Base-by-base conservation (phyloP, 2,113 vertebrate species). In the Ailurus styani region DNA sequence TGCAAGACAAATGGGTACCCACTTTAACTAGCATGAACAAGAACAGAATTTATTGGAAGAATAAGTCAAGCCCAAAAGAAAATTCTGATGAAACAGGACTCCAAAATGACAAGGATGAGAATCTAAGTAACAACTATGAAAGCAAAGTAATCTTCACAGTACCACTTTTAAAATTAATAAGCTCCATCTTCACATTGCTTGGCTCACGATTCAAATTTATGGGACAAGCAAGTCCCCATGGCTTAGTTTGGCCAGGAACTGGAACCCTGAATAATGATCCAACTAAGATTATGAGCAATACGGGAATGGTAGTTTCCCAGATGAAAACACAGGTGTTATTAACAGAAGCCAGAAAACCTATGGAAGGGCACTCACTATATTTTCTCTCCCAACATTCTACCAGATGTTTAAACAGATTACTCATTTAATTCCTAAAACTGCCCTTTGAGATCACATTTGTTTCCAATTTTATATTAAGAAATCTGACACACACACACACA, bases 391-490 rank as follows among this genome's bases (percentile, higher is more conserved):
- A 40, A 12, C 21, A 37, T 87, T 93, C 37, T 42, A 82, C 15
- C 15, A 57, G 54, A 70, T 23, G 68, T 73, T 77, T 88, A 54
- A 54, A 20, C 7, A 42, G 6, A 52, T 54, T 0, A 62, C 18
- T 83, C 34, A 68, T 60, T 64, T 83, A 60, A 73, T 34, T 75
- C 40, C 8, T 27, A 60, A 42, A 52, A 37, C 23, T 66, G 77
- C 12, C 2, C 54, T 91, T 79, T 68, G 34, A 70, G n/a, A 78
- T 50, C 52, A 2, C 3, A 91, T 40, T 47, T 50, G 23, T 37
- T 52, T 62, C 29, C 4, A 17, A 85, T 86, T 72, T 86, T 83
- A 50, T 62, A 47, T 64, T 55, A 90, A 95, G 29, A 62, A 78
- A 77, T 55, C 1, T 87, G 14, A 57, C 37, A n/a, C n/a, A n/a